Conservation (phyloP, 2,797 vertebrate genomes). For the Siniperca scherzeri region DNA sequence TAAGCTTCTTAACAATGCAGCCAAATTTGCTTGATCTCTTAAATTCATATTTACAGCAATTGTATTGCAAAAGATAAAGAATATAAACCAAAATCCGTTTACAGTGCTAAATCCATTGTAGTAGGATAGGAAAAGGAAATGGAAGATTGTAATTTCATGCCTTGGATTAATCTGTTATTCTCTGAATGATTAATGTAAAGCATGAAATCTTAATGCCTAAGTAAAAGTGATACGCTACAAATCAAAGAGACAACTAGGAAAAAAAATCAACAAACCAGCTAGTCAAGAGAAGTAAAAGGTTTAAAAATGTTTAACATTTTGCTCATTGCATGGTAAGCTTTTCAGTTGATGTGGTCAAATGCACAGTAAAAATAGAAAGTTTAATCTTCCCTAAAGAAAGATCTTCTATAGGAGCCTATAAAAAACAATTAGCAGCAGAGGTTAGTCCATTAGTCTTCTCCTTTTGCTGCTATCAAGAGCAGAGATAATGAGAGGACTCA, state of each 20-base stretch:
- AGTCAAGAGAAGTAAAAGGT: slow-evolving; percentile 51
- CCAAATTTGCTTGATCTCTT: slow-evolving; percentile 84
- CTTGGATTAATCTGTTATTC: slow-evolving; percentile 85
- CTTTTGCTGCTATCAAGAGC: slow-evolving; percentile 76
- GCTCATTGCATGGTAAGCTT: slow-evolving; percentile 10
- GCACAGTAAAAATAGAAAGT: slow-evolving; percentile 74
- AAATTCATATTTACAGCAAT: slow-evolving; percentile 85
- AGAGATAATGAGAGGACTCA: slow-evolving; percentile 77
- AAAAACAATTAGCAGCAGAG: slow-evolving; percentile 80
- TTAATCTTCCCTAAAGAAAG: slow-evolving; percentile 74
- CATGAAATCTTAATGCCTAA: slow-evolving; percentile 77
- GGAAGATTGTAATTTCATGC: slow-evolving; percentile 84
- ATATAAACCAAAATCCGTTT: slow-evolving; percentile 84
- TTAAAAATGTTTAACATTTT: slow-evolving; percentile 27
- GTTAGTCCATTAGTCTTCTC: slow-evolving; percentile 84
- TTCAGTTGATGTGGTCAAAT: slow-evolving; percentile 39
- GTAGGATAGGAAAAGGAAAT: slow-evolving; percentile 68
- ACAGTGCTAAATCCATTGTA: slow-evolving; percentile 81
- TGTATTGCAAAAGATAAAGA: slow-evolving; percentile 82
- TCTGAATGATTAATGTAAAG: slow-evolving; percentile 82
- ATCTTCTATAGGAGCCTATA: slow-evolving; percentile 69
- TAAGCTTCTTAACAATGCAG: slow-evolving; percentile 85
- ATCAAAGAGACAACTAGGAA: slow-evolving; percentile 68
- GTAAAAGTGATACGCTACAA: slow-evolving; percentile 70
- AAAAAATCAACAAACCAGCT: slow-evolving; percentile 48